Base-by-base conservation (phyloP, 2,113 vertebrate genomes). In the Seriola quinqueradiata region DNA sequence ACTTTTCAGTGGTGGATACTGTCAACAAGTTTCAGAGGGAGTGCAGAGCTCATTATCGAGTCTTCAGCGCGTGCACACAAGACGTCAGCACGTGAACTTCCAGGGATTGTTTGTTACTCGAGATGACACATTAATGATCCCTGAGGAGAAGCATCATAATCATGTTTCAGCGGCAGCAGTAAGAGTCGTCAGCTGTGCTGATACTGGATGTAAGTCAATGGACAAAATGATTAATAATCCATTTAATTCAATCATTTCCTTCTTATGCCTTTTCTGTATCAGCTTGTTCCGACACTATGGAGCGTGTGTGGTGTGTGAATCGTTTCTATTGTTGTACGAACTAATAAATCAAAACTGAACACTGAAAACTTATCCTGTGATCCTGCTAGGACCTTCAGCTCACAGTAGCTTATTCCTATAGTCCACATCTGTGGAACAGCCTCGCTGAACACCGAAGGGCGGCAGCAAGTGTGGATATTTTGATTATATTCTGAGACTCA, bases 21-120 rank as follows among this genome's bases (percentile, higher is more conserved):
- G 40, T 52, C 65, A 60, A 38, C 36, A 50, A 3, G 32, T 61
- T 75, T 42, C 63, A 65, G 64, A 54, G 71, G 65, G 48, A 82
- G 21, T 9, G 28, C 17, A 25, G 5, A 54, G 57, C 42, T 69
- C 55, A 19, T 60, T 58, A 46, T 66, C 28, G 42, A 44, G 38
- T 48, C 40, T 65, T 58, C 25, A 40, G 12, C 57, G 34, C 6
- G 0, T 58, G 63, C 12, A 54, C 16, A 42, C 19, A 9, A 19
- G 46, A 28, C 23, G 19, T 38, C 19, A 6, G 13, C 36, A 28
- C 23, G 23, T 38, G 63, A 46, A 76, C 28, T 58, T 58, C n/a
- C 2, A 25, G n/a, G 40, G 28, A 74, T 42, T 66, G 64, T 58
- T 84, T 70, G 70, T 68, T 69, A 55, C 8, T 6, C 60, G 12